Evolutionary conservation across 1,140 invertebrate species (phyloP).

Genomic region (Campodea augens): DNA sequence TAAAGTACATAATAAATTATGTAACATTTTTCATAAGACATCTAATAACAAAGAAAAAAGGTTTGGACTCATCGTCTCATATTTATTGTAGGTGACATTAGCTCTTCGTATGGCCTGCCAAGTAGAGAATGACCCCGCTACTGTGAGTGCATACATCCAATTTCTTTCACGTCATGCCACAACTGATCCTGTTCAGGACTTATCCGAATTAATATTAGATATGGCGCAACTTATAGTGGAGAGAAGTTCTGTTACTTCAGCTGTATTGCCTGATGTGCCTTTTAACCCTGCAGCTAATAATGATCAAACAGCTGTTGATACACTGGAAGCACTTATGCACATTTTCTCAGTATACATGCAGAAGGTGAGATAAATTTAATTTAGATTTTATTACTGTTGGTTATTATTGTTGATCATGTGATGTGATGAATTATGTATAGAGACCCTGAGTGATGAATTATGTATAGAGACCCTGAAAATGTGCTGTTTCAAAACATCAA

Average conservation of each 20-base stretch:
- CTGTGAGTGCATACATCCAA: slow-evolving; percentile 73
- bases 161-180: slow-evolving; percentile 59
- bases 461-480: too few species aligned
- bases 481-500: too few species aligned
- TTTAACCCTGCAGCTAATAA: slow-evolving; percentile 24
- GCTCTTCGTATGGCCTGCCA: slow-evolving; percentile 64
- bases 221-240: slow-evolving; percentile 83
- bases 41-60: too few species aligned
- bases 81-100: slow-evolving; percentile 31
- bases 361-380: slow-evolving; percentile 29
- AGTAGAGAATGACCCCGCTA: slow-evolving; percentile 66
- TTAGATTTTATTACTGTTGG: slow-evolving; percentile 15
- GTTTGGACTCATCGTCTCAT: too few species aligned
- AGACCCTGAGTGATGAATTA: too few species aligned
- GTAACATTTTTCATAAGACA: too few species aligned
- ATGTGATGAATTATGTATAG: too few species aligned
- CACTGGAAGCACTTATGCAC: slow-evolving; percentile 52
- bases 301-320: slow-evolving; percentile 30
- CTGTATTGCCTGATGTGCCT: slow-evolving; percentile 52
- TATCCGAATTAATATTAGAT: slow-evolving; percentile 36
- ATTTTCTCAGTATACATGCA: slow-evolving; percentile 59
- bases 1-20: too few species aligned
- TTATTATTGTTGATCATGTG: slow-evolving; percentile 3
- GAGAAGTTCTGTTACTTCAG: slow-evolving; percentile 65
- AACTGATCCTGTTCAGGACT: slow-evolving; percentile 35